phyloP scores from a whole-genome alignment of 2,113 vertebrate genomes.

The Litocranius walleri region DNA sequence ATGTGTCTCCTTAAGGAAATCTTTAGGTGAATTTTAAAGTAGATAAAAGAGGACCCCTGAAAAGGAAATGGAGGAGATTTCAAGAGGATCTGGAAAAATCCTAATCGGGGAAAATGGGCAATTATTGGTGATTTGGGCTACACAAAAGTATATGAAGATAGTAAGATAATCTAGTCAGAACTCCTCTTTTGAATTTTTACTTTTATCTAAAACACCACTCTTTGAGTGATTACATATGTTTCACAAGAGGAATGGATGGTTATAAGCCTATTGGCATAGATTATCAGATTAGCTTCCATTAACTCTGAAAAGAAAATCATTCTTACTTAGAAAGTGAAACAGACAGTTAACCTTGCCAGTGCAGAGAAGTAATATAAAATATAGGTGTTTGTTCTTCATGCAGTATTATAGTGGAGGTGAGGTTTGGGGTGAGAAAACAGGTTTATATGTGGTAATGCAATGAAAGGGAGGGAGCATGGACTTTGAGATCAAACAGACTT shows the following conservation, averaged over 20 bases:
- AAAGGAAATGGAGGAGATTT: neutral
- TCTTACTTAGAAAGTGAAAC: neutral
- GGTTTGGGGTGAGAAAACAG: neutral
- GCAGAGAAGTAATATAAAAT: neutral
- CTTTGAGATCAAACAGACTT: neutral
- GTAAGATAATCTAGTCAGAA: neutral
- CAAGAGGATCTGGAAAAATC: neutral
- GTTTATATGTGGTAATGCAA: neutral
- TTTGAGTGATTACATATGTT: neutral
- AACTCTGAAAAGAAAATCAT: neutral
- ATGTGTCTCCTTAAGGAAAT: slow-evolving; percentile 10
- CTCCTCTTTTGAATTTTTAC: neutral
- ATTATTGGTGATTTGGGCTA: neutral
- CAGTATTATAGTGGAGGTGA: neutral
- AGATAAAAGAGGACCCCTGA: neutral
- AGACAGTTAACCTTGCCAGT: neutral
- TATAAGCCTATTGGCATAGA: neutral
- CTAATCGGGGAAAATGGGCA: neutral
- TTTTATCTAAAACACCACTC: slow-evolving; percentile 9
- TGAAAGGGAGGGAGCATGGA: neutral
- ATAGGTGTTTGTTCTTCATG: neutral
- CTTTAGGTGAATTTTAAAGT: slow-evolving; percentile 1
- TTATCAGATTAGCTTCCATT: neutral
- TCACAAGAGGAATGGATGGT: neutral
- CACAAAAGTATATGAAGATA: neutral